These are phyloP conservation scores for Sebastes glaucus DNA, from an alignment of 2,797 vertebrate species.

Conservation along the genomic window DNA sequence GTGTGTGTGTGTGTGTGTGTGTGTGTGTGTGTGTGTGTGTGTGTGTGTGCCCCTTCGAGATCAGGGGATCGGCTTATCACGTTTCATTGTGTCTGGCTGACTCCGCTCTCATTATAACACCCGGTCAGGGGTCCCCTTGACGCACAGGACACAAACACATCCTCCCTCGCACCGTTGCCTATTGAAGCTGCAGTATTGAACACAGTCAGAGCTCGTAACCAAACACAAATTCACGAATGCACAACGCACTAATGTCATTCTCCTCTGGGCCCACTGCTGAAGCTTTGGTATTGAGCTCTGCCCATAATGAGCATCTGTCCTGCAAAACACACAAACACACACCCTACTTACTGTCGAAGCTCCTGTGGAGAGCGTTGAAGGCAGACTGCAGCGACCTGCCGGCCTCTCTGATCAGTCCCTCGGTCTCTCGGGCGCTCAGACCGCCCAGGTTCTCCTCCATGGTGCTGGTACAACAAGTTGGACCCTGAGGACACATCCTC, in stretches of 20 bases:
- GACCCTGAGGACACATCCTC: conserved; percentile 92
- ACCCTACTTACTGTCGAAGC: conserved; percentile 89
- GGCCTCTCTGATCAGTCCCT: conserved; percentile 88
- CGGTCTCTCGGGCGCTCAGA: conserved; percentile 88
- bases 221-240: conserved; percentile 50
- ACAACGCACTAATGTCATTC: conserved; percentile 51
- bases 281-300: conserved; percentile 35
- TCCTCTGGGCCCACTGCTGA: conserved; percentile 28
- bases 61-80: conserved; percentile 74
- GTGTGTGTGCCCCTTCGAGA: conserved; percentile 51
- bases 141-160: conserved; percentile 37
- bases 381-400: conserved; percentile 86
- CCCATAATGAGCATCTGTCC: conserved; percentile 53
- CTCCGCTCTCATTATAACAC: conserved; percentile 78
- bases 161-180: background rate
- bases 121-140: conserved; percentile 75
- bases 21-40: conserved; percentile 13
- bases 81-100: conserved; percentile 80
- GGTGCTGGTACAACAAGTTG: conserved; percentile 93
- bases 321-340: conserved; percentile 2
- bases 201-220: conserved; percentile 37
- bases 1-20: conserved; percentile 13
- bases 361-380: conserved; percentile 88
- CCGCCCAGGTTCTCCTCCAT: conserved; percentile 94
- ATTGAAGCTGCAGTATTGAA: conserved; percentile 30